Evolutionary conservation across 2,113 vertebrate species (phyloP), one percentile per base, ranked within the genome.

Genomic region (Athene cunicularia): DNA sequence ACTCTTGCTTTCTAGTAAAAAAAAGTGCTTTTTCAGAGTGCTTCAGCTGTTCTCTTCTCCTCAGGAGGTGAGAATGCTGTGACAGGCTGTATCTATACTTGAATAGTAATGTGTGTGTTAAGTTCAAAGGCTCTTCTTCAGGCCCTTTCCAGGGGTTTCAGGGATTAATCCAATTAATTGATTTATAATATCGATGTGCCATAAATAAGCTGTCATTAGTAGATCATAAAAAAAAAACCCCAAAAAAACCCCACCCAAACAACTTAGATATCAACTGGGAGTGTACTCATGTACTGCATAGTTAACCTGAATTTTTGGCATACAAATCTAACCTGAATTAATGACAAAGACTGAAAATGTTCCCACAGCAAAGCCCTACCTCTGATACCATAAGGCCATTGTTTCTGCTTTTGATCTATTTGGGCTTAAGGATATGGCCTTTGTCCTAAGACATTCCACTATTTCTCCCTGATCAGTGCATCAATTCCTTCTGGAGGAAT

Each of bases 311-410:
- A 11, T 5, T 70, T 73, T 93, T 81, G 55, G 21, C 41, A 20
- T 28, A 6, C 9, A 35, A 8, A 23, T 60, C 19, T 71, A 77
- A 58, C 24, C 7, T 74, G 63, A 70, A 49, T 49, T 77, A 66
- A 67, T 23, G 47, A 11, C 28, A 7, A 52, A n/a, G 19, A 30
- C 56, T 37, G 9, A 27, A 74, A 24, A 55, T 12, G 6, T 41
- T 84, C 50, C 33, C n/a, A 39, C 27, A 87, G 18, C 12, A 88
- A 80, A 80, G 8, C 12, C 37, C 14, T 49, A 8, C 5, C 12
- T 77, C 55, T 32, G 26, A 45, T 8, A 45, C 22, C 16, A 58
- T 9, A 66, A 15, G 1, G 2, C 17, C 0, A 0, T 12, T 33
- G 12, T 28, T 89, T 73, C 18, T 80, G 10, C 11, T 62, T 7